These are phyloP conservation scores for Sebastes elongatus DNA, from an alignment of 2,797 vertebrate genomes.

Conservation along the genomic window DNA sequence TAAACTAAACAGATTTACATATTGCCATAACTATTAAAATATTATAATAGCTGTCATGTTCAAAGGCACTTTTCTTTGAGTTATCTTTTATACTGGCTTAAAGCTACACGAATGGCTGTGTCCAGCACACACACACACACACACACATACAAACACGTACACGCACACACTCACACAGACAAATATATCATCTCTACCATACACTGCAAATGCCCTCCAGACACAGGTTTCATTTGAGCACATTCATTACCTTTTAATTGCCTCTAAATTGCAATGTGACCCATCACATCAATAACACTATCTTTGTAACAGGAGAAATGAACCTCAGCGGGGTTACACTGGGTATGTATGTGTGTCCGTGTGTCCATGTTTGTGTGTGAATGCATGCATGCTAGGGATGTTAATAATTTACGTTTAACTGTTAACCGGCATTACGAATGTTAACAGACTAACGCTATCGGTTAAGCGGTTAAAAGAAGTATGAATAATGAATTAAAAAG, in stretches of 20 bases:
- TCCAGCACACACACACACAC: constrained; percentile 14
- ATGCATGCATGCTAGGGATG: neutral
- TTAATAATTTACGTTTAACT: no score
- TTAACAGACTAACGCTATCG: no score
- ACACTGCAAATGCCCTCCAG: constrained; percentile 84
- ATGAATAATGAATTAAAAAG: no score
- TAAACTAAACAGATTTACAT: constrained; percentile 17
- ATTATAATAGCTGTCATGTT: constrained; percentile 24
- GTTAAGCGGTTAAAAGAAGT: no score
- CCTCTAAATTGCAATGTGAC: constrained; percentile 91
- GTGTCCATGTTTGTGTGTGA: constrained; percentile 9
- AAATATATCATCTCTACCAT: constrained; percentile 77
- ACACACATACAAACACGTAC: constrained; percentile 13
- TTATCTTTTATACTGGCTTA: constrained; percentile 23
- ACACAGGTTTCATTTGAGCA: constrained; percentile 86
- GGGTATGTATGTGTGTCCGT: neutral
- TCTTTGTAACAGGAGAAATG: constrained; percentile 77
- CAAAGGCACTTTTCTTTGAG: constrained; percentile 40
- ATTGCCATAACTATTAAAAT: constrained; percentile 1
- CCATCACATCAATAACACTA: constrained; percentile 86
- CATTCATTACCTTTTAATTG: constrained; percentile 95
- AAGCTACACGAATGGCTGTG: constrained; percentile 52
- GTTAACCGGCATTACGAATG: no score
- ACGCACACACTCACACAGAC: constrained; percentile 30
- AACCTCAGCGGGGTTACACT: constrained; percentile 37